Evolutionary conservation across 2,888 invertebrate species (phyloP), one percentile per base, ranked within the genome.

Genomic region (Oligia latruncula): DNA sequence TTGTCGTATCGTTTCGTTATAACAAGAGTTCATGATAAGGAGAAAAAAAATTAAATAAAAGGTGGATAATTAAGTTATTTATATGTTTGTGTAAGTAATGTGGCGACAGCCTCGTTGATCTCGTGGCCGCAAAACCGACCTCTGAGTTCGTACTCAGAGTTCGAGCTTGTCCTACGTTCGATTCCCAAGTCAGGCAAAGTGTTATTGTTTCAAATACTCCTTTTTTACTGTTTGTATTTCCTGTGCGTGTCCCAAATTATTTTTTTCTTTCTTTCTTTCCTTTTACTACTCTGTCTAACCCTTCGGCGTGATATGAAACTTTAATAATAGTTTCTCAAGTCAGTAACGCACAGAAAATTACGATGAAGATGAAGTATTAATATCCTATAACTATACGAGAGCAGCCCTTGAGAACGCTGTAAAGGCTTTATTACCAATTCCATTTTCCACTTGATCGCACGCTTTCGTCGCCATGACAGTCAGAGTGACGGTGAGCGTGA

Each of bases 361-460:
- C n/a, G 17, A 71, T 35, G 15, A 65, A 82, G 55, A 58, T 55
- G 23, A 72, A 80, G 73, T 70, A 65, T 70, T 70, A 66, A 80
- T 84, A 70, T 65, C 17, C 64, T 43, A 20, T 71, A 76, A 71
- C 70, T 68, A 70, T 35, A 52, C 20, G 29, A 29, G 55, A 79
- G 62, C 40, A 72, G 52, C 62, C 49, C 67, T 76, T 62, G 67
- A 82, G 71, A 75, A 52, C 60, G 43, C 20, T 62, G 20, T 71
- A 67, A 81, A 78, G 74, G 64, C 58, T 85, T 82, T 83, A 87
- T 81, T 81, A 83, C 74, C 75, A 67, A 89, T 82, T 80, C 71
- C 66, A 83, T 80, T 89, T 88, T 80, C 81, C 68, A 62, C 78
- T 85, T 80, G 80, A 83, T 74, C 71, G 71, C 81, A 23, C 78